Conservation (phyloP, 2,797 vertebrate species). For the Sebastes taczanowskii region DNA sequence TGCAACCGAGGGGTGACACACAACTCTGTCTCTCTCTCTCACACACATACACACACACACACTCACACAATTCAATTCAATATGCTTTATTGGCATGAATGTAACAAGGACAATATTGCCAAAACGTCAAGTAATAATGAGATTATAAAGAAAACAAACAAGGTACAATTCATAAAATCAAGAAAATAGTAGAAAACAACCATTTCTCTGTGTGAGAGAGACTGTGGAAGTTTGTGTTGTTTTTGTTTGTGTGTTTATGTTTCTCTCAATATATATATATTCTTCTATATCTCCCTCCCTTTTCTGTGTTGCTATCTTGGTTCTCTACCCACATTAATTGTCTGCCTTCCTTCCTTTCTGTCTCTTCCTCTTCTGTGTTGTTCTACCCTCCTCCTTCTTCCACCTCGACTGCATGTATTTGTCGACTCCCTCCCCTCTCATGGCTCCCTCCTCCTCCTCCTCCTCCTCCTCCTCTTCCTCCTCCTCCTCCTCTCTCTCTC, state of each 20-base stretch:
- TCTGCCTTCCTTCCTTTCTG: constrained; percentile 71
- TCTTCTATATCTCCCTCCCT: constrained; percentile 15
- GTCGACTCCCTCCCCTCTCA: constrained; percentile 52
- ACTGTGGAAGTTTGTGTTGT: background rate
- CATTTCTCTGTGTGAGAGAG: background rate
- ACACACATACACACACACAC: accelerated
- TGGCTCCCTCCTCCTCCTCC: constrained; percentile 16
- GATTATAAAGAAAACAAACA: too few species aligned
- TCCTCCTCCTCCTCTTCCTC: background rate
- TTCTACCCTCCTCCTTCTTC: constrained; percentile 37
- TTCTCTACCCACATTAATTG: constrained; percentile 62
- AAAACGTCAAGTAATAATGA: background rate
- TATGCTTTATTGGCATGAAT: background rate
- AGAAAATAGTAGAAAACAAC: background rate
- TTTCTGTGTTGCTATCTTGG: constrained; percentile 54
- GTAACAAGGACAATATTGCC: background rate
- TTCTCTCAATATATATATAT: background rate
- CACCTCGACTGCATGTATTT: constrained; percentile 54
- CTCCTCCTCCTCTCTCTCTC: too few species aligned
- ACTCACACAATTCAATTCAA: background rate
- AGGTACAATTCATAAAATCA: too few species aligned
- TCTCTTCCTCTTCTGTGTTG: constrained; percentile 67
- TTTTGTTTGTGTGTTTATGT: background rate
- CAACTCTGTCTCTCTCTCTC: constrained; percentile 35
- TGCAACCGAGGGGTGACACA: constrained; percentile 67